Evolutionary conservation across 2,888 invertebrate species (phyloP).

Genomic region (Bhutanitis thaidina): DNA sequence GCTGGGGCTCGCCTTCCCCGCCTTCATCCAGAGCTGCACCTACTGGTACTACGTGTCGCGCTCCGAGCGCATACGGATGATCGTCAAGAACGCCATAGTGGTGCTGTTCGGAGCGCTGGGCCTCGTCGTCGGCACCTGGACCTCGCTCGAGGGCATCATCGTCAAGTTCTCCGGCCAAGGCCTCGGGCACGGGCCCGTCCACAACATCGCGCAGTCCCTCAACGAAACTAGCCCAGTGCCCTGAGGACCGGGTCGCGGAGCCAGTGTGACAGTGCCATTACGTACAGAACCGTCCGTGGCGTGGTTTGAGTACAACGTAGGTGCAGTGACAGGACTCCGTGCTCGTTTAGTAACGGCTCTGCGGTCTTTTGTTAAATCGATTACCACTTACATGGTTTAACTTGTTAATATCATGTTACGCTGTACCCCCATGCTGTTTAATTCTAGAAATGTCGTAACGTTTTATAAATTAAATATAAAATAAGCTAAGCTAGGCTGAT

Average conservation of each 20-base stretch:
- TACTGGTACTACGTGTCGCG: constrained; percentile 85
- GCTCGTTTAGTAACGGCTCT: background rate
- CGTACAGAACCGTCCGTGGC: constrained; percentile 35
- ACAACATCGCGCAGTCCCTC: constrained; percentile 27
- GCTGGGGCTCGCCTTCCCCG: constrained; percentile 93
- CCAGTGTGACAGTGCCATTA: constrained; percentile 43
- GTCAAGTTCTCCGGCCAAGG: constrained; percentile 63
- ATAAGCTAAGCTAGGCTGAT: background rate
- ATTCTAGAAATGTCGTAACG: too few species aligned
- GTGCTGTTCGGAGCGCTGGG: constrained; percentile 84
- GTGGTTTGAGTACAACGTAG: constrained; percentile 33
- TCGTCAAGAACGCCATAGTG: constrained; percentile 81
- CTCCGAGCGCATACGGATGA: constrained; percentile 75
- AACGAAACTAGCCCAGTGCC: constrained; percentile 30
- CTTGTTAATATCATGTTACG: too few species aligned
- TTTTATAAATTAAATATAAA: background rate
- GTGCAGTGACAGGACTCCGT: background rate
- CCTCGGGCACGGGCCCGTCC: constrained; percentile 2
- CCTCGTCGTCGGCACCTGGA: constrained; percentile 84
- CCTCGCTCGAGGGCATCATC: constrained; percentile 83
- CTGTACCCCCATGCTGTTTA: too few species aligned
- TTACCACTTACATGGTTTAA: too few species aligned
- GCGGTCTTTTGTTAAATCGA: background rate
- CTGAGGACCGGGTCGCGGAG: constrained; percentile 18
- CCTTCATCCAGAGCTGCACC: constrained; percentile 90